Conservation (phyloP, 2,797 vertebrate genomes). For the Mallotus villosus region DNA sequence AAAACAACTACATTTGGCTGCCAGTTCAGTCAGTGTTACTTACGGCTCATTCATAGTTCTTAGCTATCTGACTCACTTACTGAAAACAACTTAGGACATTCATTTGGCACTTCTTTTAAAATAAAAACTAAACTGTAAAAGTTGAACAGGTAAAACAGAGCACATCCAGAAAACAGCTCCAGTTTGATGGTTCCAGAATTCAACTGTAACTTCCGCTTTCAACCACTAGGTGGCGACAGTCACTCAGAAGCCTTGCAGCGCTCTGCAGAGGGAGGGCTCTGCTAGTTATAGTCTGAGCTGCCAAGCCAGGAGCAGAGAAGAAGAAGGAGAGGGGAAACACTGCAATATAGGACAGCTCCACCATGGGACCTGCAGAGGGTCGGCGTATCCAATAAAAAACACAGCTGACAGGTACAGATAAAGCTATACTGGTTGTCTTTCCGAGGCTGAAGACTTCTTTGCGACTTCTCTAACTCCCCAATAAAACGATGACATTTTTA, state of each 20-base stretch:
- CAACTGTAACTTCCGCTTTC: constrained; percentile 13
- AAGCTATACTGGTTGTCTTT: not conserved
- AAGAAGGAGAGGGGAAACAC: constrained; percentile 1
- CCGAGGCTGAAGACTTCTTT: not conserved
- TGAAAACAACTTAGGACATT: too few species aligned
- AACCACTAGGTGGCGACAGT: constrained; percentile 56
- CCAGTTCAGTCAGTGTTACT: not conserved
- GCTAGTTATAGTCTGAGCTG: not conserved
- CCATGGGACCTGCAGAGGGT: not conserved
- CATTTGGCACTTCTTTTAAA: too few species aligned
- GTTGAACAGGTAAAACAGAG: too few species aligned
- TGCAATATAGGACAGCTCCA: not conserved
- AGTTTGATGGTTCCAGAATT: not conserved
- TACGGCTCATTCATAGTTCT: not conserved
- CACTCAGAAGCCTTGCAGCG: constrained; percentile 19
- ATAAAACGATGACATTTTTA: constrained; percentile 34
- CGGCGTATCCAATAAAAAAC: constrained; percentile 21
- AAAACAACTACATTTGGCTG: too few species aligned
- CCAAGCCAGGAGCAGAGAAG: not conserved
- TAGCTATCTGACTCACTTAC: not conserved
- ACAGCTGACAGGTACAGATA: constrained; percentile 37
- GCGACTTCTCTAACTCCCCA: not conserved
- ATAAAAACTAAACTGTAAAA: too few species aligned
- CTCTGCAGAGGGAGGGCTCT: not conserved
- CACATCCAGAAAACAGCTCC: too few species aligned